These are phyloP conservation scores for Lissocephala sabroskyi DNA, from an alignment of 2,888 invertebrate genomes.

Conservation along the genomic window DNA sequence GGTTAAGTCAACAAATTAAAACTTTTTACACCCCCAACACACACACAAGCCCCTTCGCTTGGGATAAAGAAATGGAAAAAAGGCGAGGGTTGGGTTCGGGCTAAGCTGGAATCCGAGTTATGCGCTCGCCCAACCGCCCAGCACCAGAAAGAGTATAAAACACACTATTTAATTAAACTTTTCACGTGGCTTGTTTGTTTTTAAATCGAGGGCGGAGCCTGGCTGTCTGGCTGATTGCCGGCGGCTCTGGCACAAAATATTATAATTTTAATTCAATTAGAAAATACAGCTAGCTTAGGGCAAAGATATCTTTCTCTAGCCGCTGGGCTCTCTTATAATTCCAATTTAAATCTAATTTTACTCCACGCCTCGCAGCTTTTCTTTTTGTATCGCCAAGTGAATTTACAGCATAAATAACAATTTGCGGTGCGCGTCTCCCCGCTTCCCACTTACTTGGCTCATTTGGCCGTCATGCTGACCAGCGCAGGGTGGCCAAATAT, in stretches of 20 bases:
- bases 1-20: constrained; percentile 66
- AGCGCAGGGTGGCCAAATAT: too few species aligned
- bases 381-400: constrained; percentile 16
- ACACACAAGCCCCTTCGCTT: background rate
- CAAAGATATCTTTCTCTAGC: too few species aligned
- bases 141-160: constrained; percentile 10
- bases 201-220: background rate
- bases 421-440: constrained; percentile 29
- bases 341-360: too few species aligned
- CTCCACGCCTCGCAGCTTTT: too few species aligned
- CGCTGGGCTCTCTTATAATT: too few species aligned
- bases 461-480: too few species aligned
- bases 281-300: too few species aligned
- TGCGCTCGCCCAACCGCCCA: constrained; percentile 31
- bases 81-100: background rate
- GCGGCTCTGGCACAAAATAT: constrained; percentile 14
- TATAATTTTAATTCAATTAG: constrained; percentile 54
- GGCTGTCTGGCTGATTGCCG: background rate
- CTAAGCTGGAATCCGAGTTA: constrained; percentile 55
- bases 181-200: constrained; percentile 45
- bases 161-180: constrained; percentile 62
- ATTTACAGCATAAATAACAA: constrained; percentile 51
- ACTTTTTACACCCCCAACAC: constrained; percentile 37
- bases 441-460: too few species aligned
- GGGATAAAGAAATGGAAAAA: too few species aligned